A percentile compares a stretch with the other conserved stretches of the same genome.
Evolutionary conservation across 2,888 invertebrate genomes (phyloP).

Genomic region (Pocota personata): DNA sequence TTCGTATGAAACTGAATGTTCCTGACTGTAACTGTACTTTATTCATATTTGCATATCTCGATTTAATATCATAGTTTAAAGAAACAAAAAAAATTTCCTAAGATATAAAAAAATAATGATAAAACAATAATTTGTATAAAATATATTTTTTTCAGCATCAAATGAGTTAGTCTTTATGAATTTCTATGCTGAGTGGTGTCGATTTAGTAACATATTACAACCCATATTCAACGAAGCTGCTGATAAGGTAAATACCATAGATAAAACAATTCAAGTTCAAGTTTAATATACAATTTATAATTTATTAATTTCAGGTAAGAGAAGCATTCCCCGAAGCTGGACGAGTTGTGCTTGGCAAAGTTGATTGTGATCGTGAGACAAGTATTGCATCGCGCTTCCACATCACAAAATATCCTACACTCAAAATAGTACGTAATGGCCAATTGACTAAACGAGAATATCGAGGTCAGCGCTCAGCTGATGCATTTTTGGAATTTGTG

Average conservation of each 20-base stretch:
- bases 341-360: slow-evolving; percentile 96
- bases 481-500: slow-evolving; percentile 95
- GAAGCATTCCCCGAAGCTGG: slow-evolving; percentile 91
- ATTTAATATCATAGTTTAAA: too few species aligned
- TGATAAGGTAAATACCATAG: slow-evolving; percentile 87
- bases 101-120: too few species aligned
- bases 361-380: slow-evolving; percentile 98
- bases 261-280: background rate
- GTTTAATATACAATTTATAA: background rate
- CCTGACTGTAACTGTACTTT: too few species aligned
- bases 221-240: slow-evolving; percentile 99
- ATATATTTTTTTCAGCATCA: slow-evolving; percentile 87
- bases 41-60: too few species aligned
- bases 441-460: slow-evolving; percentile 95
- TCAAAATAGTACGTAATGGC: slow-evolving; percentile 96
- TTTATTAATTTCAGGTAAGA: slow-evolving; percentile 79
- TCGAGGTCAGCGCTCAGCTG: slow-evolving; percentile 94
- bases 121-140: background rate
- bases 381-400: slow-evolving; percentile 94
- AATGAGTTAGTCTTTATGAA: slow-evolving; percentile 99
- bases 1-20: too few species aligned
- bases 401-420: slow-evolving; percentile 98
- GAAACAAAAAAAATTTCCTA: too few species aligned
- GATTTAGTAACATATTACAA: slow-evolving; percentile 97
- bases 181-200: slow-evolving; percentile 99